Percentiles rank a stretch among this genome's conserved stretches.
phyloP scores from a whole-genome alignment of 2,888 invertebrate genomes.

The Bhutanitis thaidina region DNA sequence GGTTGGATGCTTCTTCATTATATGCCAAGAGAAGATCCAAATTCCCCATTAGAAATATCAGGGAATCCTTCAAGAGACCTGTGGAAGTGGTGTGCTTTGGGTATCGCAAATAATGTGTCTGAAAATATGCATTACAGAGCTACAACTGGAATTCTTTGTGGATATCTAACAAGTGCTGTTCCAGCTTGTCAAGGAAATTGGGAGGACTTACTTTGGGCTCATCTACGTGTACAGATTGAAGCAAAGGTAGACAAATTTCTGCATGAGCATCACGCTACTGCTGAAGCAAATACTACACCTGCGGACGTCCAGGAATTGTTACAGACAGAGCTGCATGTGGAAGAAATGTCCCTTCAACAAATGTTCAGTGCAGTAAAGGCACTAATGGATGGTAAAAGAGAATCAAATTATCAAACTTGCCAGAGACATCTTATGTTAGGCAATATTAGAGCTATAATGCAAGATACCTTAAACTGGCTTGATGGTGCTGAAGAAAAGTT shows the following conservation, averaged over 20 bases:
- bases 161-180: constrained; percentile 88
- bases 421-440: constrained; percentile 93
- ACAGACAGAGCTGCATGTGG: constrained; percentile 55
- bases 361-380: constrained; percentile 68
- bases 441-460: constrained; percentile 86
- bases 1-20: constrained; percentile 95
- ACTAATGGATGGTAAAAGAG: constrained; percentile 77
- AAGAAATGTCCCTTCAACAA: constrained; percentile 63
- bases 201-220: constrained; percentile 95
- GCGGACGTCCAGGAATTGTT: constrained; percentile 61
- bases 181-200: constrained; percentile 88
- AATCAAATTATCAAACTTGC: constrained; percentile 85
- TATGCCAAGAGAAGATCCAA: constrained; percentile 83
- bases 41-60: constrained; percentile 80
- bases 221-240: constrained; percentile 90
- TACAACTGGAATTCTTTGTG: constrained; percentile 89
- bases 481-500: constrained; percentile 78
- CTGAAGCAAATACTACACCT: constrained; percentile 63
- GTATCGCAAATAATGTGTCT: constrained; percentile 77
- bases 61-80: constrained; percentile 91
- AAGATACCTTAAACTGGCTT: constrained; percentile 84
- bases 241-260: constrained; percentile 86
- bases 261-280: constrained; percentile 68
- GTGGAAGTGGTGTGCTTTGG: constrained; percentile 88
- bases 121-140: constrained; percentile 81